Evolutionary conservation across 2,888 invertebrate genomes (phyloP).

Genomic region (Leuctra nigra): DNA sequence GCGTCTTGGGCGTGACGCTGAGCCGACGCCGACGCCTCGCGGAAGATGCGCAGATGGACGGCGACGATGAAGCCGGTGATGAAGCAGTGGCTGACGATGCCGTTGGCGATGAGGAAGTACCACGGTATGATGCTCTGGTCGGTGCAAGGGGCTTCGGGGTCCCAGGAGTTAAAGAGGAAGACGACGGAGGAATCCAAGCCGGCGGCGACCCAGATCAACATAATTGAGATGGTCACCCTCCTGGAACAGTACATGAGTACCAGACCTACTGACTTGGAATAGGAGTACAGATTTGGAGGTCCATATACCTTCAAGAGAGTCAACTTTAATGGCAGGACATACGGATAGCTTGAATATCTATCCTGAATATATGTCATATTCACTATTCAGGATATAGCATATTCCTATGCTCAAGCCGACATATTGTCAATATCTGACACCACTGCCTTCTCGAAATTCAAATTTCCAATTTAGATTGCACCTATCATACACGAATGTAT

Average conservation of each 20-base stretch:
- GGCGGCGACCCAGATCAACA: slow-evolving; percentile 12
- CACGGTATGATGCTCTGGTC: slow-evolving; percentile 10
- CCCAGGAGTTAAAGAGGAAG: slow-evolving; percentile 16
- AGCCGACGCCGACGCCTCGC: background rate
- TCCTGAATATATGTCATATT: no score
- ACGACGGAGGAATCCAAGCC: background rate
- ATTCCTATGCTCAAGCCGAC: no score
- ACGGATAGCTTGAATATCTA: no score
- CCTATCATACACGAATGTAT: no score
- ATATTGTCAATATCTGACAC: no score
- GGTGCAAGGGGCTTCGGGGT: slow-evolving; percentile 3
- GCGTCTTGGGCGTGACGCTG: background rate
- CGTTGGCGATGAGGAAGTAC: slow-evolving; percentile 1
- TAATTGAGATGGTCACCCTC: background rate
- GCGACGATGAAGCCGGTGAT: slow-evolving; percentile 12
- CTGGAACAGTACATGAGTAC: background rate
- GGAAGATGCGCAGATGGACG: slow-evolving; percentile 11
- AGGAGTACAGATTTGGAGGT: no score
- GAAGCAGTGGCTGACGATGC: slow-evolving; percentile 7
- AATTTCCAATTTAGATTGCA: no score
- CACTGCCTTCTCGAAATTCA: no score
- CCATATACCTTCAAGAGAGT: no score
- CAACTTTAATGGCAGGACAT: no score
- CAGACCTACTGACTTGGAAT: no score
- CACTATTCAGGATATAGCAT: no score